Conservation (phyloP, 2,888 invertebrate genomes). For the Drosophila recens region DNA sequence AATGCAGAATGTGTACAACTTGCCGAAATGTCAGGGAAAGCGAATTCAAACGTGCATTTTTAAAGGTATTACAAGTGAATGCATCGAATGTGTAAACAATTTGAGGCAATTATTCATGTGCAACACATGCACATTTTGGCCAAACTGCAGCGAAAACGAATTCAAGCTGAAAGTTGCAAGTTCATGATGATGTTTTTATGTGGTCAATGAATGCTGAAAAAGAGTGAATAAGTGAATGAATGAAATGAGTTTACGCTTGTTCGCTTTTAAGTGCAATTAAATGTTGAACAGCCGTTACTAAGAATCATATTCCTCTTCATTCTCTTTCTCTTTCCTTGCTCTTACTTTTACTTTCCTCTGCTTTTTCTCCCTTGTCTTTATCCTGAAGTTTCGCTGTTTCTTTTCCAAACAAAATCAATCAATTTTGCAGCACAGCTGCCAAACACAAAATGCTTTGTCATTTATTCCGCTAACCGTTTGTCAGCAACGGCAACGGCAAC, state of each 20-base stretch:
- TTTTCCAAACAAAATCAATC: constrained; percentile 65
- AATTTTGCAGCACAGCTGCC: constrained; percentile 67
- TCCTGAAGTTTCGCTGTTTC: constrained; percentile 6
- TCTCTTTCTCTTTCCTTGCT: neutral
- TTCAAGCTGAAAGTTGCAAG: constrained; percentile 4
- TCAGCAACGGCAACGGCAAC: constrained; percentile 11
- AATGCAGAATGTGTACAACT: neutral
- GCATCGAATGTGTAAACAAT: constrained; percentile 12
- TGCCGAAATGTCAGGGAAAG: constrained; percentile 4
- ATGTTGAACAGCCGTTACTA: constrained; percentile 20
- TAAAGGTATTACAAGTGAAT: neutral
- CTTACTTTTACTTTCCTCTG: neutral
- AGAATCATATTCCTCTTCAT: neutral
- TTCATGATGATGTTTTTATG: constrained; percentile 16
- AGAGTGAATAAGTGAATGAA: constrained; percentile 9
- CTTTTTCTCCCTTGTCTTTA: neutral
- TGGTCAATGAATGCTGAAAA: constrained; percentile 15
- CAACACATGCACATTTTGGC: neutral
- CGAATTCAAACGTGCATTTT: neutral
- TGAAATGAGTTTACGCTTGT: constrained; percentile 58
- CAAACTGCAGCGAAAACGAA: constrained; percentile 8
- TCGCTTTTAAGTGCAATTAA: constrained; percentile 66
- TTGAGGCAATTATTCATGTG: constrained; percentile 16
- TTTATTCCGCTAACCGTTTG: constrained; percentile 61
- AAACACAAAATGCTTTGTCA: constrained; percentile 69